Evolutionary conservation across 2,888 invertebrate genomes (phyloP), one percentile per base, ranked within the genome.

Genomic region (Siphlonurus alternatus): DNA sequence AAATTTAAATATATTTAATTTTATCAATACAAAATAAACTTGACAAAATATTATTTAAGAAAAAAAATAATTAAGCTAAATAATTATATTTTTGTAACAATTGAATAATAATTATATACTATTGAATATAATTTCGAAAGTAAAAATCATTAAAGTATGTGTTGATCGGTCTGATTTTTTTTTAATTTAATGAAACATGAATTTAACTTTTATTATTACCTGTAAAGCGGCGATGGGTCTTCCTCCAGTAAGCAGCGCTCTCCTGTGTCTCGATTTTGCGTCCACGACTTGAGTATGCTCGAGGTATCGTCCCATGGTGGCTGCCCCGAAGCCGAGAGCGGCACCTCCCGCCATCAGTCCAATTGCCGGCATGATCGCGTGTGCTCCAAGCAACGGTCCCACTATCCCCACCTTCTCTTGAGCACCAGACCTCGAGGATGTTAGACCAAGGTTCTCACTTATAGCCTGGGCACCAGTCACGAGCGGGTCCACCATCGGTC

Each of bases 341-440:
- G 89, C 89, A 18, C 89, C 89, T n/a, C 89, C 88, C 10, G 89
- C 88, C 71, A 90, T 85, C 3, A 89, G 75, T 2, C 89, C 87
- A 23, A 89, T 76, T 0, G 89, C 88, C 20, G 89, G 89, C 1
- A 89, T 75, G 72, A 89, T 82, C 0, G 85, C 86, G 0, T 83
- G 81, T 0, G 81, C 80, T 0, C 79, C 74, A 22, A 68, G 67
- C 0, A 84, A 81, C 1, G 78, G 76, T 5, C 81, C 72, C 1
- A 79, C 76, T 7, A 79, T 80, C 1, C 86, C 87, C 7, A 87
- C 79, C 73, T 87, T 87, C 66, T 87, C 85, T 70, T 82, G 81
- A 22, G 56, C 56, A 22, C 56, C 15, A 7, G 5, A 7, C 7
- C 56, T n/a, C 10, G 10, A 10, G 53, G 53, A 15, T 10, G 53